Conservation (phyloP, 2,888 invertebrate genomes). For the Ashinkailepas kermadecensis region DNA sequence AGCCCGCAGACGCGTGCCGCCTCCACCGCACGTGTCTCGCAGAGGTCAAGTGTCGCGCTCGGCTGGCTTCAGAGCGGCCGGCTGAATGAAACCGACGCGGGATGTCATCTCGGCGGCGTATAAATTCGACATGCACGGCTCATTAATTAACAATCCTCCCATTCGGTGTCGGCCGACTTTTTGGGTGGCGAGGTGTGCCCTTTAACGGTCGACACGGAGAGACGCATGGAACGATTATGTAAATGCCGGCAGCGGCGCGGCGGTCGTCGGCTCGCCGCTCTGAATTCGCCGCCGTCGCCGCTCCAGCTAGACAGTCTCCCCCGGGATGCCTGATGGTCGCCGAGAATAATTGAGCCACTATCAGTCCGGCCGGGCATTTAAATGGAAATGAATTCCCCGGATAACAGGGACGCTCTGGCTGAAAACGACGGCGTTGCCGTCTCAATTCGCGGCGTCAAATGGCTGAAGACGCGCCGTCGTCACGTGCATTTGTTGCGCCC, state of each 20-base stretch:
- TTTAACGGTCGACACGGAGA: background rate
- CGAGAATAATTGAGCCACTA: constrained; percentile 20
- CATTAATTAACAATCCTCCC: constrained; percentile 17
- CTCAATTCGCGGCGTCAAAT: background rate
- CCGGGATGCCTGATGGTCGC: background rate
- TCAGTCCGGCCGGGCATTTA: constrained; percentile 14
- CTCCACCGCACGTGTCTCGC: background rate
- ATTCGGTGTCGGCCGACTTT: constrained; percentile 13
- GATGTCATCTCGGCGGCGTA: background rate
- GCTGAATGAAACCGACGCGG: background rate
- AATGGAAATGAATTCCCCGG: constrained; percentile 17
- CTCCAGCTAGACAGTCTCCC: background rate
- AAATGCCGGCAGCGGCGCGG: constrained; percentile 5
- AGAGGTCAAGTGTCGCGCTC: background rate
- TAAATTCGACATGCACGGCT: constrained; percentile 4
- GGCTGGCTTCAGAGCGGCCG: background rate
- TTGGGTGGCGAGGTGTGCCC: constrained; percentile 16
- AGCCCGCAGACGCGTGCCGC: no score
- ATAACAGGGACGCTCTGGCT: background rate
- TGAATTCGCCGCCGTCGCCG: background rate
- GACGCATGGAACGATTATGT: background rate
- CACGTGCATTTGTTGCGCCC: background rate
- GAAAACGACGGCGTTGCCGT: background rate
- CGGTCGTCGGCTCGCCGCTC: background rate
- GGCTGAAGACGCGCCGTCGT: background rate